phyloP scores from a whole-genome alignment of 2,797 vertebrate species.

The Falco peregrinus region DNA sequence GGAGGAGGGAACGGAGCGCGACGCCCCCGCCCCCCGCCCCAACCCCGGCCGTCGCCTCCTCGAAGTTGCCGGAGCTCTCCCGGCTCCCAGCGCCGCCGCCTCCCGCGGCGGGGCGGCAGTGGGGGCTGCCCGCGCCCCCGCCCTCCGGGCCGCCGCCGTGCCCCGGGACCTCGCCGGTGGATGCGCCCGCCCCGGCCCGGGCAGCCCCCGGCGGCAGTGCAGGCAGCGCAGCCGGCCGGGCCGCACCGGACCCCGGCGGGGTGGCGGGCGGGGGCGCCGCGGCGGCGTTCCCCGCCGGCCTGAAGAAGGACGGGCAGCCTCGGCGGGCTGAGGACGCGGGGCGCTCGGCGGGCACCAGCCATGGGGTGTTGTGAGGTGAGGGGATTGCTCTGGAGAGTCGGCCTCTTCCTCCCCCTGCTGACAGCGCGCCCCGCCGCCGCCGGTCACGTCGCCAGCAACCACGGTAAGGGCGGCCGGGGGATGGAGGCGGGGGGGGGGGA shows the following conservation, averaged over 20 bases:
- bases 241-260: neutral
- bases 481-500: no score
- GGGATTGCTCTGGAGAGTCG: constrained; percentile 68
- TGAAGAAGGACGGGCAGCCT: constrained; percentile 14
- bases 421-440: constrained; percentile 59
- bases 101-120: neutral
- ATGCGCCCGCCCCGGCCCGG: neutral
- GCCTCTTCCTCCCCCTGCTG: constrained; percentile 73
- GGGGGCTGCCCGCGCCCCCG: constrained; percentile 6
- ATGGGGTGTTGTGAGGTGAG: constrained; percentile 70
- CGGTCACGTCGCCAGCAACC: constrained; percentile 72
- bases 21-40: neutral
- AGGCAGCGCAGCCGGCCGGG: neutral
- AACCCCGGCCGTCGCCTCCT: neutral
- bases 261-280: neutral
- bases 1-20: neutral
- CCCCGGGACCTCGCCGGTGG: neutral
- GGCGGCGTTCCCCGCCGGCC: neutral
- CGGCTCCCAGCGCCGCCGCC: neutral
- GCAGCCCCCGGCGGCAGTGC: neutral
- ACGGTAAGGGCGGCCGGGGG: constrained; percentile 68
- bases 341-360: constrained; percentile 15
- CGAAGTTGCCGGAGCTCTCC: constrained; percentile 33
- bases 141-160: constrained; percentile 4
- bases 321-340: constrained; percentile 30